Base-by-base conservation (phyloP, 1,140 invertebrate genomes). In the Heliconius nattereri region DNA sequence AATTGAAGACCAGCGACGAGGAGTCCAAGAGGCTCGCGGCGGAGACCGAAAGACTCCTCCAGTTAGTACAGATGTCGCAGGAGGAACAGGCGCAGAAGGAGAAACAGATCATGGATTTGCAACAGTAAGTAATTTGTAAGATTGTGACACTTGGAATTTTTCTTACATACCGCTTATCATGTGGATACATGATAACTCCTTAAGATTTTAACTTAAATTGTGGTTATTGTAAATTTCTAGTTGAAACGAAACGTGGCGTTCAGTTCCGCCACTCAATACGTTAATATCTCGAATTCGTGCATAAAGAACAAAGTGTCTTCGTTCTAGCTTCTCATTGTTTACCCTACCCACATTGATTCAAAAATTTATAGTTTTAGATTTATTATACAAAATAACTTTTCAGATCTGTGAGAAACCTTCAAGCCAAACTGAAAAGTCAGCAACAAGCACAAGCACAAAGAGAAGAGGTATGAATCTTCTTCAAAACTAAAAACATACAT, bases 1-100 rank as follows among this genome's bases (percentile, higher is more conserved):
- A 96, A 84, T 86, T 96, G 73, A 92, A 95, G 81, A 96, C 97
- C 86, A 96, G 96, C 75, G 97, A 96, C 87, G 97, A 98, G 89
- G 98, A 98, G 91, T 96, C 97, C 20, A 96, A 96, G 87, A 96
- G 97, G 85, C 96, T 97, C 70, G 96, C 98, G 81, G 96, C 97
- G 49, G 98, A 99, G 95, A 97, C 98, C 79, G 98, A 99, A 91
- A 95, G 98, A 86, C 94, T 99, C 79, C 95, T 99, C 83, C 97
- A 98, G 90, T 96, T 99, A 54, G 97, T 99, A 88, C 98, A 99
- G 95, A 98, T 98, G 96, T 97, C 97, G 83, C 98, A 99, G 92
- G 98, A 99, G 90, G 98, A 99, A 88, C 98, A 99, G 92, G 98
- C 98, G 89, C 95, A 97, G 83, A 99, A 99, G 94, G 98, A 99